Evolutionary conservation across 1,140 invertebrate species (phyloP), one percentile per base, ranked within the genome.

Genomic region (Zaprionus taronus): DNA sequence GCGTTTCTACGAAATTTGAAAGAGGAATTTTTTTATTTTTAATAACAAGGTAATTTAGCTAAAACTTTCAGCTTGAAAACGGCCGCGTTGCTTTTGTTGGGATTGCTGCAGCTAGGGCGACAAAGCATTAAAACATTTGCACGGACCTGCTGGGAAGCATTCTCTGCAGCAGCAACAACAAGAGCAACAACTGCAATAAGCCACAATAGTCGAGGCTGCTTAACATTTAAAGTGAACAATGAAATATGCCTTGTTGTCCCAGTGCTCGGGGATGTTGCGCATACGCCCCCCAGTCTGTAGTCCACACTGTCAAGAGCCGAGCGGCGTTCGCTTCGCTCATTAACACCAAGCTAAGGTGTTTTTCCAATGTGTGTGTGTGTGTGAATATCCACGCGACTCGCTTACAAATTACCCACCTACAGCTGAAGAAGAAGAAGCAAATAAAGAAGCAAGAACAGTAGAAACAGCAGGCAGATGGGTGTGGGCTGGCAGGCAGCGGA

Each of bases 191-290:
- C 67, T 56, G 68, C 57, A 81, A 62, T 60, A 44, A 65, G 34
- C 62, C 49, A 69, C 57, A 67, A 36, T 83, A 77, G 66, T 47
- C 71, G 75, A 71, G 68, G 77, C 80, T 83, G 83, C 70, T 87
- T 79, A 87, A 89, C 83, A 87, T 89, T 87, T 89, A 89, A 87
- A 81, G 84, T 83, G 83, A 84, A 90, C 85, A 90, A 89, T 89
- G 84, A 84, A 87, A 83, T 89, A 83, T 84, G 72, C 72, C 72
- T 62, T 70, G 68, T 70, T 55, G 58, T 68, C 44, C 76, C 57
- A 80, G 53, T 60, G 77, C 63, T 57, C n/a, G 51, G 51, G 44
- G 51, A 63, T 53, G 61, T 61, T 73, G 44, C 69, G 22, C 72
- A 68, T 62, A 61, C 69, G 66, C 58, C 66, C 49, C 69, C 9